Evolutionary conservation across 2,797 vertebrate species (phyloP).

Genomic region (Hirundo rustica): DNA sequence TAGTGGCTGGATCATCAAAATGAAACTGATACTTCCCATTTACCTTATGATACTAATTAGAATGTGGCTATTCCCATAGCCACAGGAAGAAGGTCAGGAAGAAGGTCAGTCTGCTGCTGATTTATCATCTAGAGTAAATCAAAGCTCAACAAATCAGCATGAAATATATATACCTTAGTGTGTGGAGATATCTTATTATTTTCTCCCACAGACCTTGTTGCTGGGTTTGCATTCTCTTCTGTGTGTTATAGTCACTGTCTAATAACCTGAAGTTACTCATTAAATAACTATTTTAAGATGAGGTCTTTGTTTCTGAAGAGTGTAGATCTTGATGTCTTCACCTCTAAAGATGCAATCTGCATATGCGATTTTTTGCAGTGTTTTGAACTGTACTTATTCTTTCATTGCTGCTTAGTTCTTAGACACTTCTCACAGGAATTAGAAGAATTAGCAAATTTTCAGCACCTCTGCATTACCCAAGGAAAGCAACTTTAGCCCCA

Average conservation of each 20-base stretch:
- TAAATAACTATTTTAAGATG: background rate
- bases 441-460: background rate
- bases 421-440: background rate
- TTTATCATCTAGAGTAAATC: background rate
- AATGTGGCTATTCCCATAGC: too few species aligned
- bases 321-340: background rate
- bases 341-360: background rate
- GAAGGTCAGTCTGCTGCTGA: background rate
- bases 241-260: background rate
- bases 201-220: background rate
- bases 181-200: background rate
- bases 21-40: background rate
- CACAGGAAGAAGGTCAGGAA: background rate
- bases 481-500: background rate
- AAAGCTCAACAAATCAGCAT: background rate
- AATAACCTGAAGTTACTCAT: background rate
- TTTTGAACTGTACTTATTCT: background rate
- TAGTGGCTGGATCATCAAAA: background rate
- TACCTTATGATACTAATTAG: background rate
- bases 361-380: background rate
- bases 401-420: background rate
- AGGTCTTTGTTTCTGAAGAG: background rate
- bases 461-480: background rate
- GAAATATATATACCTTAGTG: background rate
- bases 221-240: background rate